A percentile compares a stretch with the other conserved stretches of the same genome.
Evolutionary conservation across 2,888 invertebrate genomes (phyloP).

Genomic region (Lasioglossum pauxillum): DNA sequence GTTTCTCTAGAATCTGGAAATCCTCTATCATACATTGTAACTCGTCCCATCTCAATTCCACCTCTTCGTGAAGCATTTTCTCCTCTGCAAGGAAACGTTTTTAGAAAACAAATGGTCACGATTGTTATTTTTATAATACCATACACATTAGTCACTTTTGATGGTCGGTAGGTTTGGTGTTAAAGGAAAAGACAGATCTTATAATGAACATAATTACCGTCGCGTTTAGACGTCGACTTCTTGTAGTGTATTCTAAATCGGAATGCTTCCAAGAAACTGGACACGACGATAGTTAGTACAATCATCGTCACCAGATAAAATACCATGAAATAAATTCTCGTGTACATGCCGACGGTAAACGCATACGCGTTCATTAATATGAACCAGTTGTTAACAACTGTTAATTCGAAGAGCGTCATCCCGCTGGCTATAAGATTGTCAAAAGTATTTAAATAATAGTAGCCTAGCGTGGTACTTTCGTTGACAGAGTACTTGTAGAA

Average conservation of each 20-base stretch:
- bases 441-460: slow-evolving; percentile 95
- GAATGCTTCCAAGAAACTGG: slow-evolving; percentile 95
- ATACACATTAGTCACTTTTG: too few species aligned
- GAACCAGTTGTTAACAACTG: slow-evolving; percentile 97
- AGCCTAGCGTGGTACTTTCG: slow-evolving; percentile 90
- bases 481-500: slow-evolving; percentile 91
- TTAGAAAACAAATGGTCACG: not conserved
- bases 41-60: slow-evolving; percentile 90
- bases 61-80: slow-evolving; percentile 91
- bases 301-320: slow-evolving; percentile 96
- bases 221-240: slow-evolving; percentile 91
- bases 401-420: slow-evolving; percentile 94
- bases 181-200: not conserved
- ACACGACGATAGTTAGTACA: slow-evolving; percentile 95
- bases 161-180: too few species aligned
- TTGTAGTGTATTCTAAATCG: slow-evolving; percentile 95
- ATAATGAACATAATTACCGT: slow-evolving; percentile 85
- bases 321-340: slow-evolving; percentile 93
- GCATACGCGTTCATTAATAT: slow-evolving; percentile 95
- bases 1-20: slow-evolving; percentile 85
- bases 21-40: slow-evolving; percentile 87
- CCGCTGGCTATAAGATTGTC: slow-evolving; percentile 91
- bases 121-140: not conserved
- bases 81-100: slow-evolving; percentile 86
- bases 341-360: slow-evolving; percentile 89